Evolutionary conservation across 2,888 invertebrate species (phyloP), one percentile per base, ranked within the genome.

Genomic region (Meteorus cinctellus): DNA sequence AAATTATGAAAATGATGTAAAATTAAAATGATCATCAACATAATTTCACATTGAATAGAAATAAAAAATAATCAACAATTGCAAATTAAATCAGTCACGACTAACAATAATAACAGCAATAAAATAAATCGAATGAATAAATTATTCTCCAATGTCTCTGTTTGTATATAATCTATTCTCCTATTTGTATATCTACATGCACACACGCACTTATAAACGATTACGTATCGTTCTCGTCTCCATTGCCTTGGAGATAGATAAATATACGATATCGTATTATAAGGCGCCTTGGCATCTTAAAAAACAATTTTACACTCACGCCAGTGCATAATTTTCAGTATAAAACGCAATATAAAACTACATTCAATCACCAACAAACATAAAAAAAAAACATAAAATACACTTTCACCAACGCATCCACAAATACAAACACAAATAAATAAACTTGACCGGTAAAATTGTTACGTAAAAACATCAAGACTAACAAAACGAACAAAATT

Each of bases 241-340:
- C 41, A 8, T 10, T 12, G 41, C 41, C 41, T 41, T 41, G 41
- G 41, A 12, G 8, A 41, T 12, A 41, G 41, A 41, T 41, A 41
- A 41, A 41, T 41, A 41, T 41, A 41, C 41, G 41, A 41, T 41
- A 41, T 12, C 41, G 12, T 41, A 41, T 55, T 55, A 19, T n/a
- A 24, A 55, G 19, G 55, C 55, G 55, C 55, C 55, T 55, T 55
- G 55, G 55, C 55, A 55, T 55, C 55, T 55, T 19, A 55, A 55
- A 24, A 8, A 19, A 55, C 19, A 24, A 55, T 55, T n/a, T 55
- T 19, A 19, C 1, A 55, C n/a, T 16, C 3, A 16, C 55, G 19
- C 8, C 19, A 55, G 24, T 55, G 55, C 55, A 55, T 55, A 19
- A 55, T 24, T 55, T 55, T 19, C 55, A 55, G 51, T 55, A 48